Percentiles rank a stretch among this genome's conserved stretches.
Evolutionary conservation across 2,113 vertebrate genomes (phyloP).

Genomic region (Nettapus auritus): DNA sequence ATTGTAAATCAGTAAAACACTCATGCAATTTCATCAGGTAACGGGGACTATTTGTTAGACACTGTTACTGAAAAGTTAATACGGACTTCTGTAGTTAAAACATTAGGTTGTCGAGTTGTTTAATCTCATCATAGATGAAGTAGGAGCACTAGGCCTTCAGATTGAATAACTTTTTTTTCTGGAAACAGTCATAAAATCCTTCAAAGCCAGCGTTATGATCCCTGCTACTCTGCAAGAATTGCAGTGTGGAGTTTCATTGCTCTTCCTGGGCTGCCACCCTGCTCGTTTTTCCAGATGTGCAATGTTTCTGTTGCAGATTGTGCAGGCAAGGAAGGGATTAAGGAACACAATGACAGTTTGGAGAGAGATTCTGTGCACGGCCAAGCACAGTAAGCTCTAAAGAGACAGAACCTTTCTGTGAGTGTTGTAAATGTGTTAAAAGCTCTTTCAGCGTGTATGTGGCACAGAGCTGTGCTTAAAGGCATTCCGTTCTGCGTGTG

Average conservation of each 20-base stretch:
- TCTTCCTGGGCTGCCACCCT: neutral
- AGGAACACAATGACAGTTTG: neutral
- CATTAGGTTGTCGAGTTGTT: neutral
- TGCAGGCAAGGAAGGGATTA: neutral
- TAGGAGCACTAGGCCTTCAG: neutral
- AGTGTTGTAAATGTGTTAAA: neutral
- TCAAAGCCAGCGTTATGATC: neutral
- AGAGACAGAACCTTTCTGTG: neutral
- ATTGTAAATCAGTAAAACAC: too few species aligned
- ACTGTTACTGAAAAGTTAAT: neutral
- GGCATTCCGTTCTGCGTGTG: neutral
- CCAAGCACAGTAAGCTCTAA: neutral
- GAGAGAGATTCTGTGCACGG: neutral
- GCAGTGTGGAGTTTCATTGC: neutral
- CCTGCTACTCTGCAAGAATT: neutral
- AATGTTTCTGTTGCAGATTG: neutral
- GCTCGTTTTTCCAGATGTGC: neutral
- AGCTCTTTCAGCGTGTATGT: neutral
- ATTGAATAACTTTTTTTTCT: neutral
- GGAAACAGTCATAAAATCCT: neutral
- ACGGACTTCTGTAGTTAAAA: neutral
- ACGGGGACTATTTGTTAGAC: neutral
- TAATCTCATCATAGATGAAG: neutral
- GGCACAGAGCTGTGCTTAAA: neutral
- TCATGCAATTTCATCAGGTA: neutral